Base-by-base conservation (phyloP, 2,113 vertebrate genomes). In the Gadus macrocephalus region DNA sequence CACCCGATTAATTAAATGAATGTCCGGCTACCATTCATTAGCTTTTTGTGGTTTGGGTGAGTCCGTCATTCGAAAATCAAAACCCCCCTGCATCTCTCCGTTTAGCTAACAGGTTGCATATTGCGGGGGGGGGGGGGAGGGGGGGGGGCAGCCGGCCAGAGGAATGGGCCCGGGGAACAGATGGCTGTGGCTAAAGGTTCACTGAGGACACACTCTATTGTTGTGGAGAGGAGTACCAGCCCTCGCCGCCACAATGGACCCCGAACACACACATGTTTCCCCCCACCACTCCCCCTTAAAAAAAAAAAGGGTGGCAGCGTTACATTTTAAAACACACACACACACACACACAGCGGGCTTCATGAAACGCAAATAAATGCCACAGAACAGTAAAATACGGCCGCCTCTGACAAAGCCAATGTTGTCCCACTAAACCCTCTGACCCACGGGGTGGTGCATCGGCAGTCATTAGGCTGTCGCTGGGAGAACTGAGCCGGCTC, bases 21-120 rank as follows among this genome's bases (percentile, higher is more conserved):
- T 35, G 31, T 35, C 4, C 4, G 4, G 31, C 31, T 35, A 35
- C 31, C 3, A 7, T 35, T 3, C 31, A 35, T 35, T 35, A 4
- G 31, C 31, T 35, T 3, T 25, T 25, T 25, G 42, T 9, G 11
- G 8, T 12, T 9, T 49, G 42, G 8, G 42, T 12, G 9, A 49
- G 42, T 2, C 0, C 3, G 4, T 35, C 11, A 49, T 49, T 49
- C 12, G 12, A 49, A 9, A 20, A 20, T 20, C 65, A 68, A 11
- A 60, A 53, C n/a, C 55, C 15, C 55, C 55, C 15, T n/a, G 15
- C 55, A 16, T n/a, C 55, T 68, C 19, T 65, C 62, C 49, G 72
- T 64, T 16, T 20, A 67, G 78, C 61, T 85, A 89, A 92, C 90
- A 92, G 90, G 90, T 91, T 89, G 88, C 74, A 85, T 80, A 80